Conservation (phyloP, 2,113 vertebrate genomes). For the Potamarius usumacintae region DNA sequence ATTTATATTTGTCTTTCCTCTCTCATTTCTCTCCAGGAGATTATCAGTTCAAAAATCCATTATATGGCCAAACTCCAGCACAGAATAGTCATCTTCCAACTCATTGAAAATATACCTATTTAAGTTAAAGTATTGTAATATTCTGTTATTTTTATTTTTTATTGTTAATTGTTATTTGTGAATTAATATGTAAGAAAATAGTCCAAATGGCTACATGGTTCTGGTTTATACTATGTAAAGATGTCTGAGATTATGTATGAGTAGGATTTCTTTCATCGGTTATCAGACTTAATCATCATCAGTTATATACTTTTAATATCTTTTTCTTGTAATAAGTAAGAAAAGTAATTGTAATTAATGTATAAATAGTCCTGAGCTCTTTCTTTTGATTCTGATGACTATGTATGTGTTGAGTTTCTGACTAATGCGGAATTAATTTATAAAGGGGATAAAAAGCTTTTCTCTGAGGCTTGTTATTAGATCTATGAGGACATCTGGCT, state of each 20-base stretch:
- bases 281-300: not conserved
- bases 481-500: not conserved
- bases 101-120: not conserved
- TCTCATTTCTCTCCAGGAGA: constrained; percentile 47
- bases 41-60: constrained; percentile 64
- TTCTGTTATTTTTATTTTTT: not conserved
- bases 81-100: constrained; percentile 29
- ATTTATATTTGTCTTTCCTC: not conserved
- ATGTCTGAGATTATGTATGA: not conserved
- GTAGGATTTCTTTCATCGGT: not conserved
- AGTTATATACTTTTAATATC: not conserved
- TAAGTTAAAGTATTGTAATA: not conserved
- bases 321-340: not conserved
- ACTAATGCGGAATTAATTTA: not conserved
- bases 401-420: not conserved
- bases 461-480: not conserved
- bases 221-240: not conserved
- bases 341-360: not conserved
- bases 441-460: not conserved
- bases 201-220: not conserved
- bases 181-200: not conserved
- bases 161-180: constrained; percentile 9
- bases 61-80: constrained; percentile 60
- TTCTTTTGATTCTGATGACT: not conserved
- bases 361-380: not conserved